Conservation (phyloP, 2,888 invertebrate species). For the Ephialtes manifestator region DNA sequence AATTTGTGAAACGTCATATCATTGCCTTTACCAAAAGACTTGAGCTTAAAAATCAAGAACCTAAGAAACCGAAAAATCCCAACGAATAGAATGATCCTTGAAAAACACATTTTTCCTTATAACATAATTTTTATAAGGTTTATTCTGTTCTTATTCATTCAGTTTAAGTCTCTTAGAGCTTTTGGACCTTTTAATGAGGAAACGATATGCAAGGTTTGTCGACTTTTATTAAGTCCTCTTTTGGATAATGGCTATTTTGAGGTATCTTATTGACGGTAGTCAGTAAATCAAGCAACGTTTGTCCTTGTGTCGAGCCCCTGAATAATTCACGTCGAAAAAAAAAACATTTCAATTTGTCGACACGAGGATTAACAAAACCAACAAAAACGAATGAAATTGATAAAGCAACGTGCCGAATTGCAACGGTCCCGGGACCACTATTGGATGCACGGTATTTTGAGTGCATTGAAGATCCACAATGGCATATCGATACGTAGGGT, state of each 20-base stretch:
- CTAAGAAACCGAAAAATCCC: too few relatives aligned
- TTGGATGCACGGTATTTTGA: slow-evolving; percentile 60
- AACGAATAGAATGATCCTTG: neutral
- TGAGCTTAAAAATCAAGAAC: too few relatives aligned
- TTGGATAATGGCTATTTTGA: too few relatives aligned
- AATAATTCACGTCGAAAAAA: slow-evolving; percentile 25
- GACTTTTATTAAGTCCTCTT: too few relatives aligned
- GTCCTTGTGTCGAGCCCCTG: neutral
- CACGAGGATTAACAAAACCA: slow-evolving; percentile 61
- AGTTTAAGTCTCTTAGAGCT: neutral
- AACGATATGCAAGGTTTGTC: too few relatives aligned
- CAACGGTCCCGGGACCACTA: slow-evolving; percentile 31
- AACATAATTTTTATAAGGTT: neutral
- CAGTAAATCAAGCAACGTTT: neutral
- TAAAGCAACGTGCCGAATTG: slow-evolving; percentile 61
- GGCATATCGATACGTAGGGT: slow-evolving; percentile 67
- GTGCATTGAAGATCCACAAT: slow-evolving; percentile 69
- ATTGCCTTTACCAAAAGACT: too few relatives aligned
- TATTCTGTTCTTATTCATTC: neutral
- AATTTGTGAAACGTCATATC: too few relatives aligned
- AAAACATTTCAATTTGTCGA: slow-evolving; percentile 64
- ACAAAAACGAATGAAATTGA: slow-evolving; percentile 66
- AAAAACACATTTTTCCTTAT: neutral
- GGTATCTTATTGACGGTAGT: too few relatives aligned
- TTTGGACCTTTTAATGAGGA: neutral